Percentiles rank a stretch among this genome's conserved stretches.
These are phyloP conservation scores for Lerema accius DNA, from an alignment of 1,140 invertebrate genomes.

Conservation along the genomic window DNA sequence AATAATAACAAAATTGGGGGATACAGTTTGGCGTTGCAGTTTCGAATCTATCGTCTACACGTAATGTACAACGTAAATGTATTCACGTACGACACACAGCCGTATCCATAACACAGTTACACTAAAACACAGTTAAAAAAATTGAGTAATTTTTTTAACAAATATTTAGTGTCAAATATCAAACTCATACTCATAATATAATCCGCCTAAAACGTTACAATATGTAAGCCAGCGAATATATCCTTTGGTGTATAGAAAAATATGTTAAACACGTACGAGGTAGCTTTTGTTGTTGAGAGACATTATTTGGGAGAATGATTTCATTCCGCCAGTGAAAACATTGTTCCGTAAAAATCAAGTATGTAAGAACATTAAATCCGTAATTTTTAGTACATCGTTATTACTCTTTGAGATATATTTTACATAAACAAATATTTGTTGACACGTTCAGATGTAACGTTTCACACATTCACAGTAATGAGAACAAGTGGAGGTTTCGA, in stretches of 20 bases:
- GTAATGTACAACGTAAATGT: too few species aligned
- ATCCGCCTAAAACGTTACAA: slow-evolving; percentile 59
- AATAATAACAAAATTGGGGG: too few species aligned
- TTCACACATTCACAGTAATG: slow-evolving; percentile 57
- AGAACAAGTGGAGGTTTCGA: slow-evolving; percentile 52
- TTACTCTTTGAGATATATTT: slow-evolving; percentile 48
- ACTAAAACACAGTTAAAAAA: too few species aligned
- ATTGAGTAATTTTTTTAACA: too few species aligned
- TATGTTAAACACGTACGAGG: slow-evolving; percentile 67
- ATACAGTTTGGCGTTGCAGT: too few species aligned
- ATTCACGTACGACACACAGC: too few species aligned
- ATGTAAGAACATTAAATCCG: slow-evolving; percentile 64
- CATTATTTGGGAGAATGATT: slow-evolving; percentile 68
- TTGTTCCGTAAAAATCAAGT: slow-evolving; percentile 64
- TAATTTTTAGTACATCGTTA: slow-evolving; percentile 49
- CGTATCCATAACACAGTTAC: too few species aligned
- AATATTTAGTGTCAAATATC: too few species aligned
- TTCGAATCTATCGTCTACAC: too few species aligned
- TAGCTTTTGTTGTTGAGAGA: slow-evolving; percentile 64
- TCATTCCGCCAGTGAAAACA: slow-evolving; percentile 69
- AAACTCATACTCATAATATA: too few species aligned
- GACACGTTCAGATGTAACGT: slow-evolving; percentile 49
- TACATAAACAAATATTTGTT: slow-evolving; percentile 55
- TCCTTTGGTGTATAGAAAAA: slow-evolving; percentile 67
- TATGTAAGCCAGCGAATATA: slow-evolving; percentile 59